Base-by-base conservation (phyloP, 2,797 vertebrate species). In the Myotis myotis region DNA sequence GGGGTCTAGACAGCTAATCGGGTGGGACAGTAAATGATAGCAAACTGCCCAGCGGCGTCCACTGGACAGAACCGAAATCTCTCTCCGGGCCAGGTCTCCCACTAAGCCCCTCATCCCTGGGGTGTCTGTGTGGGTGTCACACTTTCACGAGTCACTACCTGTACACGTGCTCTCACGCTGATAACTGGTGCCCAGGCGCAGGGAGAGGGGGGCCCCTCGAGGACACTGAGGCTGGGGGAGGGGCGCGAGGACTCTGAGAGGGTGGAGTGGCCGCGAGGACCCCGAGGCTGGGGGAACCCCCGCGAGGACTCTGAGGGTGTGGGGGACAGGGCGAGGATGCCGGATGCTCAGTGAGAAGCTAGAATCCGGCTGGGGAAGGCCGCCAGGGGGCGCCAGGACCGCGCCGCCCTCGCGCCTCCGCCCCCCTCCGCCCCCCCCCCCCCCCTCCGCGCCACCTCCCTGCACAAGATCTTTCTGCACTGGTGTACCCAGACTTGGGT, bases 361-460 rank as follows among this genome's bases (percentile, higher is more conserved):
- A 9, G 28, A 51, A 20, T 25, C 20, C 22, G 0, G 10, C 2
- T 23, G 8, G 0, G 1, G n/a, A 66, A 8, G 68, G 88, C 62
- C 51, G 55, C 92, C 92, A 95, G 94, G 82, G 89, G 96, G 94
- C 87, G 95, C 92, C 71, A 74, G 79, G 93, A 80, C 53, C 86
- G 16, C 83, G 22, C 38, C 33, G 30, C 71, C 70, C 80, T 16
- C 12, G 7, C n/a, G 10, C 25, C 23, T 6, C 53, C 22, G 33
- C 4, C 38, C 5, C 22, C 41, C 51, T 38, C 11, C 25, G 5
- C 11, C 4, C 8, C 55, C 11, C 57, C 11, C 11, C 25, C 5
- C 11, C 4, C 8, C 55, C 11, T 57, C 11, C 25, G 25, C 57
- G 57, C 57, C 57, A 13, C 25, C 25, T 62, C 57, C 25, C 57